A percentile compares a stretch with the other conserved stretches of the same genome.
Evolutionary conservation across 2,797 vertebrate genomes (phyloP).

Genomic region (Emydoidea blandingii): DNA sequence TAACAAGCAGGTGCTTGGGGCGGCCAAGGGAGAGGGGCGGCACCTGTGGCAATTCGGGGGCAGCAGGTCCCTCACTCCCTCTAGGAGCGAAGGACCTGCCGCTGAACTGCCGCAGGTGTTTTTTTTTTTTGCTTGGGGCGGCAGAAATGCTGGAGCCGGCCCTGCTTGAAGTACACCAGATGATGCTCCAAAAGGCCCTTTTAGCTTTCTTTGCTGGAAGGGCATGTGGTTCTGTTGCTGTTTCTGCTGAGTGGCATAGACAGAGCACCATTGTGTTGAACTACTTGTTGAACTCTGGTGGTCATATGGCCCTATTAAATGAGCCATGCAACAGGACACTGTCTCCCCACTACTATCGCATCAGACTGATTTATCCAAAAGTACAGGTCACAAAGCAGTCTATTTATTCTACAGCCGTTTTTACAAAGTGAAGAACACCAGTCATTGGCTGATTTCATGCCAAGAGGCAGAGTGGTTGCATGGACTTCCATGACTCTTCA

Average conservation of each 20-base stretch:
- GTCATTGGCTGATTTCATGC: neutral
- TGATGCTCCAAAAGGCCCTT: neutral
- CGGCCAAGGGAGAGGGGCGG: too few species aligned
- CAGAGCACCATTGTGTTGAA: neutral
- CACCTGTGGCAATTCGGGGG: too few species aligned
- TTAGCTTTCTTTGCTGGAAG: neutral
- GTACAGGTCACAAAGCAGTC: rapidly evolving
- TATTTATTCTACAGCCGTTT: neutral
- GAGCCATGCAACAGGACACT: rapidly evolving
- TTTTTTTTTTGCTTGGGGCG: too few species aligned
- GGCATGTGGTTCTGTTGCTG: neutral
- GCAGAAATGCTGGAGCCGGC: too few species aligned
- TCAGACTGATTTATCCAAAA: neutral
- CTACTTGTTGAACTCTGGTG: rapidly evolving
- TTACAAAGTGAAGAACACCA: neutral
- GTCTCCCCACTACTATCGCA: neutral
- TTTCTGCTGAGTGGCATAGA: neutral
- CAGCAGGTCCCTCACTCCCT: too few species aligned
- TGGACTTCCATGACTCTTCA: neutral
- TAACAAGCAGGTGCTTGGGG: too few species aligned
- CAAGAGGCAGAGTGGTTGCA: neutral
- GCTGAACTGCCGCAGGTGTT: too few species aligned
- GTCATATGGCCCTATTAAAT: neutral
- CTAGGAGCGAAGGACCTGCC: too few species aligned
- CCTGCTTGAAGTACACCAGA: neutral